These are phyloP conservation scores for Serripes groenlandicus DNA, from an alignment of 2,888 invertebrate genomes.

Conservation along the genomic window DNA sequence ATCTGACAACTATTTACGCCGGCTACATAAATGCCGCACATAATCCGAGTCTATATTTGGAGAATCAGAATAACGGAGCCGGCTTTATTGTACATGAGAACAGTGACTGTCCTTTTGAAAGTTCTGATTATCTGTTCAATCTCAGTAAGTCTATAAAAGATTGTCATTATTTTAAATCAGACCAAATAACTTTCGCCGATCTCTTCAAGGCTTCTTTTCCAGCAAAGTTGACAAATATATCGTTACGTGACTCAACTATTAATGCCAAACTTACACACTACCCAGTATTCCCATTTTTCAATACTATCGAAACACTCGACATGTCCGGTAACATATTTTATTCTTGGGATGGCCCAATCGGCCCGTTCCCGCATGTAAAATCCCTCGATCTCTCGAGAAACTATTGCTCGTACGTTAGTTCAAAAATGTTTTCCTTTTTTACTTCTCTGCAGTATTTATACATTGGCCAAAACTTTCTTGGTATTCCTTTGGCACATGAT, in stretches of 20 bases:
- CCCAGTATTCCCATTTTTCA: not conserved
- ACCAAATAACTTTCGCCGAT: not conserved
- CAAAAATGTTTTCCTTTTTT: conserved; percentile 13
- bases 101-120: conserved; percentile 25
- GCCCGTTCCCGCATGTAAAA: conserved; percentile 27
- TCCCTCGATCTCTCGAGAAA: conserved; percentile 44
- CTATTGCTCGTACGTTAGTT: conserved; percentile 16
- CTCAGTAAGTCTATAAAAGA: not conserved
- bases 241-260: conserved; percentile 20
- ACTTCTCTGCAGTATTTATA: conserved; percentile 18
- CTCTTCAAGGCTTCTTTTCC: conserved; percentile 14
- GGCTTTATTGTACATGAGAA: not conserved
- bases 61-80: not conserved
- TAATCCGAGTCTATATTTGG: not conserved
- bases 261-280: conserved; percentile 1
- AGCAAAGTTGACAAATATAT: not conserved
- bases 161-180: conserved; percentile 26
- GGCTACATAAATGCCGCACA: conserved; percentile 24
- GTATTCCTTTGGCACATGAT: conserved; percentile 19
- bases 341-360: conserved; percentile 25
- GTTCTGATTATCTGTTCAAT: conserved; percentile 13
- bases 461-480: conserved; percentile 43
- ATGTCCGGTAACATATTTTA: conserved; percentile 38
- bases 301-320: conserved; percentile 27
- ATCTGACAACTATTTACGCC: conserved; percentile 6